Evolutionary conservation across 2,888 invertebrate genomes (phyloP).

Genomic region (Microctonus hyperodae): DNA sequence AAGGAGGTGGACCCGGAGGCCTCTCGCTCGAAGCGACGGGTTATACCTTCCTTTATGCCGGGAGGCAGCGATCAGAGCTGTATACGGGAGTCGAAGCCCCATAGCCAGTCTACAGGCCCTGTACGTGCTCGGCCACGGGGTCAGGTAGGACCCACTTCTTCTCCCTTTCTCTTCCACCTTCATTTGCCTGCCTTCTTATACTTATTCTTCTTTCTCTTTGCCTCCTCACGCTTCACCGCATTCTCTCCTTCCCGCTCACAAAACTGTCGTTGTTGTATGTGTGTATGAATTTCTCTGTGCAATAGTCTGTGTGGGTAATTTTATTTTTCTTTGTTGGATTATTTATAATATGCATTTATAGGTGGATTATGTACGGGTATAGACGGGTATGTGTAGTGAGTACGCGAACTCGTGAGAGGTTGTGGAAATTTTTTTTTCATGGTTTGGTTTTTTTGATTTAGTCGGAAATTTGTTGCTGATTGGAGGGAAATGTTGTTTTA

Average conservation of each 20-base stretch:
- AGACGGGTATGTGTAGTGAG: background rate
- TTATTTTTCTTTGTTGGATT: conserved; percentile 1
- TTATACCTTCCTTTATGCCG: conserved; percentile 35
- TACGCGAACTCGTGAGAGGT: conserved; percentile 19
- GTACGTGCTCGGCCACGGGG: conserved; percentile 62
- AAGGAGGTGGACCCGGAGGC: conserved; percentile 43
- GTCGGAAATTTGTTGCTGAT: background rate
- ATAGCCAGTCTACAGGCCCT: conserved; percentile 57
- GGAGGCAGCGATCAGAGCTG: conserved; percentile 33
- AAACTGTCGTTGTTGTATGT: background rate
- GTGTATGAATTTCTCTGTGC: background rate
- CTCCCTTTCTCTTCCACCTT: conserved; percentile 34
- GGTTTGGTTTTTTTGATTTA: background rate
- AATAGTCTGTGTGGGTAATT: background rate
- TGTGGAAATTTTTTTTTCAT: conserved; percentile 20
- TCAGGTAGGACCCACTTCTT: conserved; percentile 55
- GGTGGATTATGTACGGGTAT: background rate
- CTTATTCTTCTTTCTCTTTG: conserved; percentile 18
- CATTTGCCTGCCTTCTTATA: conserved; percentile 30
- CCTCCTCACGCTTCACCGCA: conserved; percentile 24
- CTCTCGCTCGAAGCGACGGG: conserved; percentile 35
- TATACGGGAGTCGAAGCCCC: conserved; percentile 53
- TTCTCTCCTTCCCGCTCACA: no score
- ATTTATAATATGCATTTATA: conserved; percentile 22
- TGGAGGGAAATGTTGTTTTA: no score